Conservation (phyloP, 2,113 vertebrate genomes). For the Macquaria ambigua region DNA sequence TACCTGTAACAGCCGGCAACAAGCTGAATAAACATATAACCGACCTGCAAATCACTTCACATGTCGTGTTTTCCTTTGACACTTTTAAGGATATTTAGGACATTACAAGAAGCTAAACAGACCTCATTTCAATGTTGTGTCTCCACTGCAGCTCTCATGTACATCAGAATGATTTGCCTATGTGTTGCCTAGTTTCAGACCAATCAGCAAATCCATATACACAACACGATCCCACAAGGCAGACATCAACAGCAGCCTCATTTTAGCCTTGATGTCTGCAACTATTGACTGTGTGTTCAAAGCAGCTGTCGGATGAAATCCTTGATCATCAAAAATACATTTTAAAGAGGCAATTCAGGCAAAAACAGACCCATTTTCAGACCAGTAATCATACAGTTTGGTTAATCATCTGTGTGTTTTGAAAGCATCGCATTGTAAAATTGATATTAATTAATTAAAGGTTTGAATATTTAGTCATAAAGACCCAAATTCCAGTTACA, state of each 20-base stretch:
- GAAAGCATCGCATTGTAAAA: background rate
- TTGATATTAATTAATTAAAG: background rate
- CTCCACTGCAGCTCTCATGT: background rate
- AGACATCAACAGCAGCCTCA: background rate
- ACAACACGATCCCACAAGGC: background rate
- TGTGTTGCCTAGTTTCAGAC: background rate
- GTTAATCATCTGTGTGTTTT: background rate
- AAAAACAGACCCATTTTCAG: background rate
- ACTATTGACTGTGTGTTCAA: background rate
- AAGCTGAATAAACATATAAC: constrained; percentile 83
- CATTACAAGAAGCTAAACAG: background rate
- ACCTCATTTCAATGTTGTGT: background rate
- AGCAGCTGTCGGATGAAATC: background rate
- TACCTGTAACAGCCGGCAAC: constrained; percentile 74
- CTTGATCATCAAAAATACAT: background rate
- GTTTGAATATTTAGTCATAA: background rate
- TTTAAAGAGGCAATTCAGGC: background rate
- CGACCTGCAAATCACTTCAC: constrained; percentile 63
- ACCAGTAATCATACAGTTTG: background rate
- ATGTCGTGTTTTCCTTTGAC: constrained; percentile 42
- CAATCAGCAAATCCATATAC: background rate
- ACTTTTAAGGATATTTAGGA: background rate
- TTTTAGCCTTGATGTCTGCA: background rate
- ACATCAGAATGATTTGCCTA: background rate
- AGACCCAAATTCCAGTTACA: background rate